A percentile compares a stretch with the other conserved stretches of the same genome.
phyloP scores from a whole-genome alignment of 2,113 vertebrate genomes.

The Daboia siamensis region DNA sequence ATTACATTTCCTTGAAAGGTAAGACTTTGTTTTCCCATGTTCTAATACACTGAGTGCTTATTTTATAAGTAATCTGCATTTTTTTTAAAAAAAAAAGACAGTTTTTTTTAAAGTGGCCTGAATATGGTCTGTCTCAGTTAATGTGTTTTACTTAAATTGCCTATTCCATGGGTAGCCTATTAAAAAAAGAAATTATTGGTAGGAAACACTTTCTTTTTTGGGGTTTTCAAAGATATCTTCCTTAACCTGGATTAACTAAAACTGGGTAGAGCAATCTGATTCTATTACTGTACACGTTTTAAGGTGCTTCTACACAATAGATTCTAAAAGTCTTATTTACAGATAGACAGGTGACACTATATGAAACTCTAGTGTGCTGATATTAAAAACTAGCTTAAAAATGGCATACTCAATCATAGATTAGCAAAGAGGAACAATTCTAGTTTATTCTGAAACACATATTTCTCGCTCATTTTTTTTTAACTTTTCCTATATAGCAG shows the following conservation, averaged over 20 bases:
- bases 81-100: neutral
- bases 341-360: neutral
- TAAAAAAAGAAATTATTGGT: neutral
- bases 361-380: neutral
- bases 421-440: neutral
- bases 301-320: neutral
- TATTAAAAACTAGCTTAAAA: neutral
- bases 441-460: neutral
- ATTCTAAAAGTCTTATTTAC: neutral
- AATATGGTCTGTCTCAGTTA: neutral
- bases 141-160: neutral
- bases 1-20: constrained; percentile 15
- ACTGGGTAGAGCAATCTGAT: neutral
- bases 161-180: neutral
- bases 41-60: neutral
- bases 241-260: neutral
- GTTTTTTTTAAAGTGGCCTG: neutral
- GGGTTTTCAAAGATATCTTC: neutral
- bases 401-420: neutral
- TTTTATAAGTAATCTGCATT: neutral
- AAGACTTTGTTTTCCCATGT: neutral
- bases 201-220: neutral
- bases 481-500: neutral
- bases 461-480: neutral
- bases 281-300: neutral